Evolutionary conservation across 2,888 invertebrate genomes (phyloP).

Genomic region (Cosmorhoe ocellata): DNA sequence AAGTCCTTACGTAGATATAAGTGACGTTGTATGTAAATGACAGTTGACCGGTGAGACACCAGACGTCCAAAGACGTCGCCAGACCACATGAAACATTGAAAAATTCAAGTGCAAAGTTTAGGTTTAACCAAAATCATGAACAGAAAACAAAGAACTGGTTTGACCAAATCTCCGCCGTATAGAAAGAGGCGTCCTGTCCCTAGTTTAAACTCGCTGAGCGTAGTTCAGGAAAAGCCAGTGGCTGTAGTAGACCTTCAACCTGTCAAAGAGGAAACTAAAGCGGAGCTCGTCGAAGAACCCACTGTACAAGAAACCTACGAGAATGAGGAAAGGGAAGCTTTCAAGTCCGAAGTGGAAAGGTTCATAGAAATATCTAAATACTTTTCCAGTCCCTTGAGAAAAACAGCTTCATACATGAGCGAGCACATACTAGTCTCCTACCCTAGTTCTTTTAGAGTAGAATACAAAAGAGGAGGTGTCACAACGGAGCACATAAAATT

Average conservation of each 20-base stretch:
- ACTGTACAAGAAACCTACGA: constrained; percentile 33
- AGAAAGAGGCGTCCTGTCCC: constrained; percentile 19
- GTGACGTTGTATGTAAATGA: neutral
- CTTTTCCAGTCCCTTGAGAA: constrained; percentile 67
- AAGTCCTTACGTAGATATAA: no score
- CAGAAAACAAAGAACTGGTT: constrained; percentile 17
- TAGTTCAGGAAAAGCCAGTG: constrained; percentile 23
- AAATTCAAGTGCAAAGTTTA: constrained; percentile 22
- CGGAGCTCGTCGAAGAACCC: constrained; percentile 42
- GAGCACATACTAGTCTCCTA: constrained; percentile 63
- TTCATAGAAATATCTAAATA: constrained; percentile 74
- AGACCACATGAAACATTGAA: neutral
- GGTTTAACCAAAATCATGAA: constrained; percentile 24
- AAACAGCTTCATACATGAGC: constrained; percentile 69
- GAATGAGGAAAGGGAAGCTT: constrained; percentile 40
- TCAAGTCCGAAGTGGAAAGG: constrained; percentile 60
- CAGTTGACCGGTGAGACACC: no score
- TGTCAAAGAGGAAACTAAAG: constrained; percentile 48
- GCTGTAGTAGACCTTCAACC: constrained; percentile 32
- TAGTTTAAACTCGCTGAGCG: neutral
- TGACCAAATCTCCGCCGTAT: constrained; percentile 12
- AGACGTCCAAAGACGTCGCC: neutral
- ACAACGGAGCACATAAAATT: constrained; percentile 64
- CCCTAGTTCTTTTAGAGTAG: constrained; percentile 59
- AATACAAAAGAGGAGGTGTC: constrained; percentile 60